phyloP scores from a whole-genome alignment of 2,888 invertebrate genomes.

The Xylota segnis region DNA sequence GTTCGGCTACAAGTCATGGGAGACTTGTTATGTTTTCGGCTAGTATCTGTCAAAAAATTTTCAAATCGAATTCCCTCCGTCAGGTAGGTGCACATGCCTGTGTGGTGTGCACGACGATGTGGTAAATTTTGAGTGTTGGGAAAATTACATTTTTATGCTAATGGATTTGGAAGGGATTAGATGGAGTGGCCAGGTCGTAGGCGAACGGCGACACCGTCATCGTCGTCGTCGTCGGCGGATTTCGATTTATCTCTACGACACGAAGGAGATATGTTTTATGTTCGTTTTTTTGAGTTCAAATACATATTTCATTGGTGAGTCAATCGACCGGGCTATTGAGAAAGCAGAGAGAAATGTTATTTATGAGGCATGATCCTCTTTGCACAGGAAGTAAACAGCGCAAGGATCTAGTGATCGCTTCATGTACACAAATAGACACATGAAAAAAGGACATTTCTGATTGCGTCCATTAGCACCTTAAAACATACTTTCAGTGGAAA shows the following conservation, averaged over 20 bases:
- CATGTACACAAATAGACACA: too few species aligned
- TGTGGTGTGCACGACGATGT: constrained; percentile 23
- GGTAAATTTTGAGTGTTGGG: constrained; percentile 8
- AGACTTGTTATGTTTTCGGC: constrained; percentile 2
- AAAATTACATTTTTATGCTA: constrained; percentile 60
- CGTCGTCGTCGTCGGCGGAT: constrained; percentile 33
- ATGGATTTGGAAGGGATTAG: constrained; percentile 62
- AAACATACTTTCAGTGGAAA: not conserved
- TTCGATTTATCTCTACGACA: constrained; percentile 34
- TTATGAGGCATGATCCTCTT: constrained; percentile 18
- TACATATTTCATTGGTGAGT: constrained; percentile 56
- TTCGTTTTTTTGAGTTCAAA: constrained; percentile 22
- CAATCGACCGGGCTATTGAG: constrained; percentile 29
- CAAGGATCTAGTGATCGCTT: too few species aligned
- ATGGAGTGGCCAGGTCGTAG: constrained; percentile 28
- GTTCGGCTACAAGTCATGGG: constrained; percentile 7
- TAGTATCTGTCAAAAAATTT: constrained; percentile 38
- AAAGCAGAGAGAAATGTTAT: constrained; percentile 6
- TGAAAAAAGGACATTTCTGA: not conserved
- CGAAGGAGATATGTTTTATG: constrained; percentile 39
- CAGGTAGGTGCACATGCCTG: constrained; percentile 16
- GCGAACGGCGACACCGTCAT: constrained; percentile 26
- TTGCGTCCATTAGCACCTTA: constrained; percentile 36
- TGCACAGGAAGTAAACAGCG: constrained; percentile 38
- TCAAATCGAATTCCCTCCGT: constrained; percentile 12